Evolutionary conservation across 2,113 vertebrate species (phyloP).

Genomic region (human (Homo sapiens)): GRCh38 chr4:99001501-99002000

Average conservation of each 20-base stretch:
- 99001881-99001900: background rate
- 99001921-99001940: background rate
- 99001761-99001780: background rate
- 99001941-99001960: background rate
- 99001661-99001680: background rate
- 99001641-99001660: background rate
- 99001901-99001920: background rate
- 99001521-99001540: background rate
- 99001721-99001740: constrained; percentile 26
- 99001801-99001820: background rate
- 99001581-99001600: background rate
- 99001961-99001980: background rate
- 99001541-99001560: background rate
- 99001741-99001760: background rate
- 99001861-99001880: background rate
- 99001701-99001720: background rate
- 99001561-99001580: background rate
- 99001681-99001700: background rate
- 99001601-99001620: background rate
- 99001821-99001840: background rate
- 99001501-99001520: background rate
- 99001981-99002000: background rate
- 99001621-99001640: background rate
- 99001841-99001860: background rate
- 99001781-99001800: background rate